Base-by-base conservation (phyloP, 2,888 invertebrate species). In the Ectemnius cavifrons region DNA sequence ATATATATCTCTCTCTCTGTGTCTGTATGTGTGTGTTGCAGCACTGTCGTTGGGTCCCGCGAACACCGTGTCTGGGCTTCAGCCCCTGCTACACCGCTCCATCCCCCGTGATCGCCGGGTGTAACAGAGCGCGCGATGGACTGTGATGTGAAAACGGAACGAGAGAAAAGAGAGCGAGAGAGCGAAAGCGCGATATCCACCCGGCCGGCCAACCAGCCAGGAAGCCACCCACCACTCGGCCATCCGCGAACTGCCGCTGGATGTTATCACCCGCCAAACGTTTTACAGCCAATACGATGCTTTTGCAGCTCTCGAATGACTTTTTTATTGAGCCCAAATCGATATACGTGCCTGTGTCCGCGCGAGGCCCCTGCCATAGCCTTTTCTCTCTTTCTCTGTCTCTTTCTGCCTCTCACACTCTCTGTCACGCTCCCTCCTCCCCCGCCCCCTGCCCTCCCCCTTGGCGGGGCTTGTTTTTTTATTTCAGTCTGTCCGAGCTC, bases 191-290 rank as follows among this genome's bases (percentile, higher is more conserved):
- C 71, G 67, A 75, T 66, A 46, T 74, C 67, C 71, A 74, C 71
- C 73, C 65, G 63, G 66, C 66, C 71, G 63, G 76, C 73, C 78
- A 80, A 74, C 82, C 78, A 83, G 82, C 82, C 82, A 76, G 81
- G 80, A 82, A 85, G 81, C 82, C 84, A 85, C 81, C 84, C 82
- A 79, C 75, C 79, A 73, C 69, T 78, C 81, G 69, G 60, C 63
- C 75, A 83, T 82, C 78, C 82, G 84, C 86, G 80, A 83, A 83
- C 83, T 83, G 78, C 84, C 83, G 79, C 77, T 80, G 86, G 85
- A 86, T 86, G 85, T 88, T 89, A 88, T 89, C 89, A 87, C 84
- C 82, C 84, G 81, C 78, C 82, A 81, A 85, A 83, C 83, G 85
- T 85, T 88, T 87, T 85, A 84, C 82, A 80, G 85, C 86, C 84